Evolutionary conservation across 1,140 invertebrate genomes (phyloP).

Genomic region (Metopolophium dirhodum): DNA sequence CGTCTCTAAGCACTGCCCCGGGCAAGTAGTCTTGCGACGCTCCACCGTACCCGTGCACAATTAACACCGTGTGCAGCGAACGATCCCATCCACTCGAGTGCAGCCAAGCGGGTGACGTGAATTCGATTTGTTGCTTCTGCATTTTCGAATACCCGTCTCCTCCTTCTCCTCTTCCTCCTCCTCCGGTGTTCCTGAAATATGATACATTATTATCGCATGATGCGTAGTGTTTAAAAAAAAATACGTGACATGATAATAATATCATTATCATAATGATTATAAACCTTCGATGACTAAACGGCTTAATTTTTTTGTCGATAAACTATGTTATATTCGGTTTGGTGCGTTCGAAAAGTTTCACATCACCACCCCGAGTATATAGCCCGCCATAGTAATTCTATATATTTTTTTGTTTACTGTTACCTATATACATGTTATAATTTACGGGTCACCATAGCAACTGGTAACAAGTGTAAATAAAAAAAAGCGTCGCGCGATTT

Average conservation of each 20-base stretch:
- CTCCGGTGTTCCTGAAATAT: not conserved
- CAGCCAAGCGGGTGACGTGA: constrained; percentile 71
- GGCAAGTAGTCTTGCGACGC: constrained; percentile 61
- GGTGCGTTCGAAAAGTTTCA: too few species aligned
- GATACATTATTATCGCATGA: not conserved
- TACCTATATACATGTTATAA: not conserved
- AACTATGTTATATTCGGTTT: too few species aligned
- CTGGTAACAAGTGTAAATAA: too few species aligned
- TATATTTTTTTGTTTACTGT: not conserved
- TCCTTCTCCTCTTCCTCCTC: not conserved
- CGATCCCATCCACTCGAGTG: constrained; percentile 71
- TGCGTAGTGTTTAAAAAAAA: not conserved
- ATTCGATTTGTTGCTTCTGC: constrained; percentile 60
- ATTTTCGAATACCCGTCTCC: not conserved
- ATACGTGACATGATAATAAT: not conserved
- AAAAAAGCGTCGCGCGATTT: too few species aligned
- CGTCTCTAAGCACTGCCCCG: constrained; percentile 61
- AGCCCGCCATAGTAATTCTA: not conserved
- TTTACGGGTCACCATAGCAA: not conserved
- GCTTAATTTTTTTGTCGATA: not conserved
- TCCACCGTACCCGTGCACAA: constrained; percentile 78
- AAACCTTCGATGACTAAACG: not conserved
- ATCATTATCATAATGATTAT: not conserved
- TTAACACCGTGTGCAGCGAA: constrained; percentile 71
- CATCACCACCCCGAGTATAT: not conserved